Evolutionary conservation across 2,888 invertebrate species (phyloP), one percentile per base, ranked within the genome.

Genomic region (Rhorus exstirpatorius): DNA sequence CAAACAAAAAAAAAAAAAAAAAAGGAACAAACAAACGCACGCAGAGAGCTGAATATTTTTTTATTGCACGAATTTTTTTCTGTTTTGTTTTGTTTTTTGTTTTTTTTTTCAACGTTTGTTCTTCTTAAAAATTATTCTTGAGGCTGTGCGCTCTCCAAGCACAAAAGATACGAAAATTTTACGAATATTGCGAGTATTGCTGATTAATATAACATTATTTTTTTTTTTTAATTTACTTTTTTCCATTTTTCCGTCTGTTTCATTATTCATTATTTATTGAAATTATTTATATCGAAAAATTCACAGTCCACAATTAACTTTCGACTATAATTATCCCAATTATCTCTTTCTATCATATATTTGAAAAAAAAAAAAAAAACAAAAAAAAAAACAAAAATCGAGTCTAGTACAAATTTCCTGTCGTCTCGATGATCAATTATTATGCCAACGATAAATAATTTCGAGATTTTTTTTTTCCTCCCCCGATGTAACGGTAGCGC

Each of bases 361-460:
- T 44, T 26, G 12, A 3, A 61, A n/a, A 14, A 3, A 17, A 24
- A 24, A 35, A 60, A 72, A 49, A 14, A 70, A 58, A 14, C 14
- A 31, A 6, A n/a, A 31, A 71, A 65, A n/a, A n/a, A n/a, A n/a
- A n/a, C n/a, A n/a, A n/a, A n/a, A n/a, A n/a, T 72, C 24, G 61
- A 74, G 44, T 72, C 60, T 60, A 67, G 77, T 77, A 67, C 71
- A 67, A 72, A 77, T 71, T 49, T 76, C 38, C 31, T 70, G 58
- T 65, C 72, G 49, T 38, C 14, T 26, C 49, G 58, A 44, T 49
- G 12, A 49, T 19, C 1, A 6, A 58, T 14, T 7, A 41, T 19
- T 31, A 31, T 31, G 2, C 31, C 3, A 31, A 24, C 17, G 19
- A 41, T 24, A 41, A 31, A 38, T 26, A 51, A 61, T 19, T 51